Evolutionary conservation across 2,113 vertebrate genomes (phyloP), one percentile per base, ranked within the genome.

Genomic region (Rhabdomys dilectus): DNA sequence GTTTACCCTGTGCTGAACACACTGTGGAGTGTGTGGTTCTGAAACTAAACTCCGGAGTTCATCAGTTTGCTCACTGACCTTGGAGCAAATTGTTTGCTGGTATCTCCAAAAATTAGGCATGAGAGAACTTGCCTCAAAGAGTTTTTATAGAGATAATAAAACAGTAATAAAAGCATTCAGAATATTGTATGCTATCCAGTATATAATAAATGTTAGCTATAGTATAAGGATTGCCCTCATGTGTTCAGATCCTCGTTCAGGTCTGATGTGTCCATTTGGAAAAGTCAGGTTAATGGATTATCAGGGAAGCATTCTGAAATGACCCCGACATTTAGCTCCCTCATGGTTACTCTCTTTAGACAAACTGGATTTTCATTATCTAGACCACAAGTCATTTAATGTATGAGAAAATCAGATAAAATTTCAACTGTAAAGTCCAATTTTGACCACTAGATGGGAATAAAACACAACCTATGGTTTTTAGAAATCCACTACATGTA

Each of bases 371-470:
- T 90, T 77, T 88, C 45, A 48, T 16, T 48, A 58, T 94, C 85
- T 81, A 85, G 70, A 82, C 16, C 60, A 17, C 56, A 88, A 93
- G 82, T 60, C 94, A 88, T 82, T 93, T 58, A 86, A 78, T 10
- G 0, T 62, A 89, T 80, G 24, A 86, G 29, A 60, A 88, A 89
- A 75, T 77, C 64, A 75, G 76, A 36, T 58, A 60, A 84, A 84
- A 29, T 76, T 91, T 80, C 75, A 64, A 22, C 36, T 68, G 94
- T 62, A 92, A 80, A 51, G 62, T 73, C 70, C n/a, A 95, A 36
- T 80, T 81, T n/a, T 56, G 45, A 31, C 85, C 97, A 97, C 96
- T 93, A 97, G 96, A n/a, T 96, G 97, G 94, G 48, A 7, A 96
- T 80, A 93, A 88, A 93, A 88, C 86, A 91, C 92, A 81, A 64